Evolutionary conservation across 2,113 vertebrate genomes (phyloP).

Genomic region (Corythornis cristatus): DNA sequence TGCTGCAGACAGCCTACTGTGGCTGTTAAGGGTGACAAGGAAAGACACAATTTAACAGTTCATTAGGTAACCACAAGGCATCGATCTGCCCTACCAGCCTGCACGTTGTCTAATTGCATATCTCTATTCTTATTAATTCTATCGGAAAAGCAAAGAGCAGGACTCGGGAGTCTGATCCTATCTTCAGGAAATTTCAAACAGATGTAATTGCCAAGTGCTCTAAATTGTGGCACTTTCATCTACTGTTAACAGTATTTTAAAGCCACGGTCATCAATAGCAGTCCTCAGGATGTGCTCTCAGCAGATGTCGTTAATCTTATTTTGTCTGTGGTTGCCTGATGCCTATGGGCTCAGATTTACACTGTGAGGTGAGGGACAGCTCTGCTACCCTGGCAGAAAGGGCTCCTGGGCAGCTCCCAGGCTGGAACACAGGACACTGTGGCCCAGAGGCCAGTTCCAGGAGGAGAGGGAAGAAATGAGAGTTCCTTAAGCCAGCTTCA

Average conservation of each 20-base stretch:
- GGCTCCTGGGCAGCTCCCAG: rapidly evolving
- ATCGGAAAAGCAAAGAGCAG: slow-evolving; percentile 8
- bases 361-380: rapidly evolving
- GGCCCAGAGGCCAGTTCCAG: background rate
- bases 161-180: background rate
- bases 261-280: slow-evolving; percentile 10
- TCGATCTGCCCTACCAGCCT: slow-evolving; percentile 14
- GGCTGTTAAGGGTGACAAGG: background rate
- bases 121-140: slow-evolving; percentile 34
- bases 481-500: background rate
- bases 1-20: background rate
- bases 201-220: slow-evolving; percentile 12
- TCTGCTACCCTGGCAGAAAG: background rate
- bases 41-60: slow-evolving; percentile 8
- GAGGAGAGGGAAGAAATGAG: background rate
- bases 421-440: background rate
- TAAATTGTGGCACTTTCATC: background rate
- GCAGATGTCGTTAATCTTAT: slow-evolving; percentile 35
- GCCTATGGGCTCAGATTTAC: background rate
- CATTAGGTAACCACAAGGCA: slow-evolving; percentile 50
- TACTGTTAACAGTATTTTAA: slow-evolving; percentile 39
- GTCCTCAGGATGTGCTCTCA: background rate
- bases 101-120: background rate
- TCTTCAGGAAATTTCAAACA: slow-evolving; percentile 55
- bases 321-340: background rate